Conservation (phyloP, 2,797 vertebrate genomes). For the Centroberyx gerrardi region DNA sequence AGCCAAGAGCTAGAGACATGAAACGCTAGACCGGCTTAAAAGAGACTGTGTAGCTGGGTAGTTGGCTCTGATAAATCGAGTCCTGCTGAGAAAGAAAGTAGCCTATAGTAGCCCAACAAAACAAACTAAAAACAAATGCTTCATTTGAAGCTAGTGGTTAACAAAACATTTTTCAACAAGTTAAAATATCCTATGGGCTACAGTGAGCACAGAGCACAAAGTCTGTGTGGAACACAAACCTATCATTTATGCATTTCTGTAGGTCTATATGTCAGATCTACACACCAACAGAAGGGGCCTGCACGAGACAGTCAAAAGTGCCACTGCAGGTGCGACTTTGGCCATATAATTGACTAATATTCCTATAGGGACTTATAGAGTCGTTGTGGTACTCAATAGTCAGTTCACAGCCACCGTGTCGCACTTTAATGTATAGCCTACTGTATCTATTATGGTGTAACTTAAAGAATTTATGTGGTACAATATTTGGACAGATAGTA, state of each 20-base stretch:
- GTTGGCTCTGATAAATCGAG: too few species aligned
- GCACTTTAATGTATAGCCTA: background rate
- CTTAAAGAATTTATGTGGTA: too few species aligned
- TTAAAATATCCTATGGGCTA: background rate
- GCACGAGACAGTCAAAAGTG: slow-evolving; percentile 29
- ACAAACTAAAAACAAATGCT: background rate
- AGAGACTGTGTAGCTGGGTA: background rate
- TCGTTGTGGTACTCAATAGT: slow-evolving; percentile 39
- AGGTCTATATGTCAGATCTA: slow-evolving; percentile 31
- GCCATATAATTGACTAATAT: slow-evolving; percentile 56
- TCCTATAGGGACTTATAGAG: slow-evolving; percentile 24
- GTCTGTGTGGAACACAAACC: slow-evolving; percentile 12
- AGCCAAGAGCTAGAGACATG: slow-evolving; percentile 36
- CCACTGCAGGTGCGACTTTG: slow-evolving; percentile 65
- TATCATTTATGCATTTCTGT: slow-evolving; percentile 4
- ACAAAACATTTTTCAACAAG: background rate
- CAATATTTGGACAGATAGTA: too few species aligned
- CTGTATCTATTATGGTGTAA: too few species aligned
- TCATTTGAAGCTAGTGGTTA: slow-evolving; percentile 1
- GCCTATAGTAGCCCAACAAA: slow-evolving; percentile 6
- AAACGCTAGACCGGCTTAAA: slow-evolving; percentile 39
- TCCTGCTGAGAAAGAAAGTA: too few species aligned
- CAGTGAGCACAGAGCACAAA: background rate
- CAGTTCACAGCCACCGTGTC: slow-evolving; percentile 34
- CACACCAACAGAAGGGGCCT: background rate